Conservation (phyloP, 2,797 vertebrate genomes). For the Serranus cabrilla region DNA sequence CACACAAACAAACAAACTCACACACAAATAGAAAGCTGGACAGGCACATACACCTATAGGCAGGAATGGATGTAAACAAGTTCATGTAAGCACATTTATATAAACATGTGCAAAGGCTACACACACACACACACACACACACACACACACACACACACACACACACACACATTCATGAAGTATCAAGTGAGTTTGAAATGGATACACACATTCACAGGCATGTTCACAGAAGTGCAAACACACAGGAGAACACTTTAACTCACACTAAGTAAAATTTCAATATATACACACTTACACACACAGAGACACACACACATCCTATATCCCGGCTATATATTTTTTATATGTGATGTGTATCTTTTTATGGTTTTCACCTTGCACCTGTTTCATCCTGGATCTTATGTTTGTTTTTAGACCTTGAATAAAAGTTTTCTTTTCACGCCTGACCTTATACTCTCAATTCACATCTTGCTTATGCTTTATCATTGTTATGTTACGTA, state of each 20-base stretch:
- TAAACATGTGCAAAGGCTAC: not conserved
- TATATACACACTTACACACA: not conserved
- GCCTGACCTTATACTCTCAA: not conserved
- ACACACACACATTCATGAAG: too few species aligned
- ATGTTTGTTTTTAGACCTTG: not conserved
- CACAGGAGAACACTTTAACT: not conserved
- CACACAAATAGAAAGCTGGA: constrained; percentile 13
- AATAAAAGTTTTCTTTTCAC: not conserved
- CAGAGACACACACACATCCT: not conserved
- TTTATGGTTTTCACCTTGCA: constrained; percentile 17
- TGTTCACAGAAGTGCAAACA: not conserved
- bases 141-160: too few species aligned
- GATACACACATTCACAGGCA: too few species aligned
- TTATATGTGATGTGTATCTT: constrained; percentile 15
- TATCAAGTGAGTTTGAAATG: too few species aligned
- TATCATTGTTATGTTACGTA: not conserved
- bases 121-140: constrained; percentile 1
- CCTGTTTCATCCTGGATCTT: not conserved
- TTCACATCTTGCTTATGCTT: not conserved
- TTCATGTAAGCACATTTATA: constrained; percentile 20
- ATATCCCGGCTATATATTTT: constrained; percentile 16
- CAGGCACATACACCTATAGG: constrained; percentile 14
- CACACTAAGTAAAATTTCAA: not conserved
- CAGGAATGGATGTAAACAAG: constrained; percentile 54
- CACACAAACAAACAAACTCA: not conserved